Percentiles rank a stretch among this genome's conserved stretches.
Conservation (phyloP, 2,888 invertebrate species). For the Trissolcus brochymenae region DNA sequence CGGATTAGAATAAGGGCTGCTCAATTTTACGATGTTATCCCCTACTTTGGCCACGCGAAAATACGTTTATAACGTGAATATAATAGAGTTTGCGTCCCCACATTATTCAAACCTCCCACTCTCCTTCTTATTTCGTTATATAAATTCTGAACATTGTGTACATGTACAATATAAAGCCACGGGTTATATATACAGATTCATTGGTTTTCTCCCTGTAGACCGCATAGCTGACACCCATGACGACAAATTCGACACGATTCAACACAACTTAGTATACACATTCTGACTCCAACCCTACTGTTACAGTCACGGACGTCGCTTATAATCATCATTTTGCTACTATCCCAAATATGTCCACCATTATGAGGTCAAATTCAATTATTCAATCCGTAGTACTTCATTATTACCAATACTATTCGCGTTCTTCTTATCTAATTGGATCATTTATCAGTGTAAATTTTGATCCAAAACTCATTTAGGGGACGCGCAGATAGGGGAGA, state of each 20-base stretch:
- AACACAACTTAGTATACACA: conserved; percentile 62
- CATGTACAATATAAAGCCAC: conserved; percentile 54
- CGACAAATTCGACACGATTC: conserved; percentile 67
- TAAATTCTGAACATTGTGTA: conserved; percentile 49
- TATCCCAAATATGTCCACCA: conserved; percentile 28
- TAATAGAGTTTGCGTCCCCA: conserved; percentile 66
- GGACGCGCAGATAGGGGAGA: too few species aligned
- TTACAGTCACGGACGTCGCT: conserved; percentile 49
- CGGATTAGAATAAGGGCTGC: conserved; percentile 56
- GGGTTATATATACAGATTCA: conserved; percentile 55
- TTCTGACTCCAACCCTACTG: conserved; percentile 56
- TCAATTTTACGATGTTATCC: conserved; percentile 62
- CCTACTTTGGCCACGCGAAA: conserved; percentile 53
- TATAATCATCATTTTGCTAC: conserved; percentile 49
- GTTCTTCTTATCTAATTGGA: conserved; percentile 8
- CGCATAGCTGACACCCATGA: conserved; percentile 63
- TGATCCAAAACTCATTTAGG: background rate
- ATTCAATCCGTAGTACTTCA: conserved; percentile 30
- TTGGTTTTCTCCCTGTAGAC: conserved; percentile 56
- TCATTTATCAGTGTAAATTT: conserved; percentile 2
- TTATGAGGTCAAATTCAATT: conserved; percentile 40
- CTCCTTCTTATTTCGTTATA: conserved; percentile 40
- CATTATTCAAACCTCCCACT: conserved; percentile 57
- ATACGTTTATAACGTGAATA: conserved; percentile 68
- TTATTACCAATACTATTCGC: conserved; percentile 13